Percentiles rank a stretch among this genome's conserved stretches.
phyloP scores from a whole-genome alignment of 2,888 invertebrate genomes.

The Cylindroiulus punctatus region DNA sequence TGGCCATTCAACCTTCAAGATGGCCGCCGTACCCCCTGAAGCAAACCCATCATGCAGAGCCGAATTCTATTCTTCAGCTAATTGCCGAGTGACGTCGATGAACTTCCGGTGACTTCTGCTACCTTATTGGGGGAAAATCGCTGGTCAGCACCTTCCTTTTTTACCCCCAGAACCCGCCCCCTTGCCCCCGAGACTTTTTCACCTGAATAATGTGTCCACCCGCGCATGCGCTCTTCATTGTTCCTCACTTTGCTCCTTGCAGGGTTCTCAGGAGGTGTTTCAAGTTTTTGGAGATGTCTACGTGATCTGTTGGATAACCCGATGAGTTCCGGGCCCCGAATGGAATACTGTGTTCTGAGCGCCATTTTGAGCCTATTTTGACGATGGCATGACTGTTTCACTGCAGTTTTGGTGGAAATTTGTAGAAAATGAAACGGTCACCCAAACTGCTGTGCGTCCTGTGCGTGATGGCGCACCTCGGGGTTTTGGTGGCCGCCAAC shows the following conservation, averaged over 20 bases:
- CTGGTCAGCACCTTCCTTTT: conserved; percentile 9
- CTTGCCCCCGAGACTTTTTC: conserved; percentile 44
- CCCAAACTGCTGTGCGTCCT: neutral
- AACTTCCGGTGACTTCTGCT: conserved; percentile 9
- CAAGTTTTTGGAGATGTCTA: neutral
- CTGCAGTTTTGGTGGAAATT: neutral
- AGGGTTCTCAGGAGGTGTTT: neutral
- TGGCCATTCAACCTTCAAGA: conserved; percentile 42
- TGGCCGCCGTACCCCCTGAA: conserved; percentile 38
- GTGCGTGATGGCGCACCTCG: neutral
- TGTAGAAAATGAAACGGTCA: neutral
- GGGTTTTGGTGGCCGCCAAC: conserved; percentile 22
- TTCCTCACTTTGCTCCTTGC: neutral
- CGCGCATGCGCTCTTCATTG: neutral
- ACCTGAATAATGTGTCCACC: conserved; percentile 11
- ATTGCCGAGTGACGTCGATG: neutral
- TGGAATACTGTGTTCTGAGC: neutral
- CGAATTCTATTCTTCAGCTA: neutral
- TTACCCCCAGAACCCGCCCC: neutral
- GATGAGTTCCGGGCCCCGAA: neutral
- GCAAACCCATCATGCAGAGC: conserved; percentile 17
- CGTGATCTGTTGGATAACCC: neutral
- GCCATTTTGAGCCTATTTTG: neutral
- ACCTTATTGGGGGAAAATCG: neutral
- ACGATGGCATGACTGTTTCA: conserved; percentile 2